Base-by-base conservation (phyloP, 1,140 invertebrate genomes). In the Pachypeltis micranthus region DNA sequence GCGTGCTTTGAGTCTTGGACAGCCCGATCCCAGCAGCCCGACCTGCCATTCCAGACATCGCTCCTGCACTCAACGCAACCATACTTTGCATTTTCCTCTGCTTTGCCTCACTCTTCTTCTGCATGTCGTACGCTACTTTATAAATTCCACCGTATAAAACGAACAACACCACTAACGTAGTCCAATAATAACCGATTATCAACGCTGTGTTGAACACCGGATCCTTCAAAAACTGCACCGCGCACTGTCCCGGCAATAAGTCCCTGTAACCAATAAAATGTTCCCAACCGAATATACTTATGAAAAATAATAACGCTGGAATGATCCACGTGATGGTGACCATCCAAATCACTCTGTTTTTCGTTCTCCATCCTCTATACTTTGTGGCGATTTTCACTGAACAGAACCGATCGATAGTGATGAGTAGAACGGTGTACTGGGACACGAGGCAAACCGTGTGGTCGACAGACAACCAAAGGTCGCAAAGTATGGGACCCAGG, bases 251-350 rank as follows among this genome's bases (percentile, higher is more conserved):
- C 0, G 90, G 87, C 63, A 83, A 77, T 21, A 97, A 77, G 70
- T 96, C 91, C 62, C 93, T 78, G 70, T 88, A 89, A 1, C 95
- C 96, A 29, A 94, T 87, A 71, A 98, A 98, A 73, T 95, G 91
- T 73, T 98, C 95, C 95, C 97, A 99, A 27, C 96, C 96, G 72
- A 99, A 97, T 66, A 99, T 98, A 61, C 92, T 94, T 60, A 94
- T 94, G 74, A 99, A 99, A 75, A 99, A 99, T 2, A 99, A 77
- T 16, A 97, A 75, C 0, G 92, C 89, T 2, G 97, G 96, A 63
- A 99, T 89, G 29, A 98, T 91, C 97, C 97, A 99, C 0, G 95
- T 99, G 14, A 99, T 94, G 1, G 89, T 85, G 0, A 96, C 87
- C 83, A 96, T 95, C 80, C 87, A 92, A 34, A 93, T 85, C 0